phyloP scores from a whole-genome alignment of 2,888 invertebrate genomes.

The Pinctada fucata region DNA sequence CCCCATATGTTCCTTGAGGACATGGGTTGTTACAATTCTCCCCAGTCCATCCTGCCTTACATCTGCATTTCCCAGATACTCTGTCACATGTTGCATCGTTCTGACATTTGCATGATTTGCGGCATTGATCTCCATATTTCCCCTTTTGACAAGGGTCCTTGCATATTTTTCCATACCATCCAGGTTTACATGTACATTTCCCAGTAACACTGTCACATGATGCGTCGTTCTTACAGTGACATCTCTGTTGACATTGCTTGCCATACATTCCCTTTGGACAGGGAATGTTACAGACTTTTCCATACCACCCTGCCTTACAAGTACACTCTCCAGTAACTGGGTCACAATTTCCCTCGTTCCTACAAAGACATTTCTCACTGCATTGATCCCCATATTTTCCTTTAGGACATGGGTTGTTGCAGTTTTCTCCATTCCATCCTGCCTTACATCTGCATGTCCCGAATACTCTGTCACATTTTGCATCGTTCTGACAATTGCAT shows the following conservation, averaged over 20 bases:
- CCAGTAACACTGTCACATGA: conserved; percentile 66
- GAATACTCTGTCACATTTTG: too few relatives aligned
- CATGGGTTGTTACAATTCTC: conserved; percentile 76
- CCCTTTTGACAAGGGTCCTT: conserved; percentile 75
- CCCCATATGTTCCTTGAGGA: conserved; percentile 81
- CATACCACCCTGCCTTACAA: conserved; percentile 76
- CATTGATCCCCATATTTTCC: conserved; percentile 74
- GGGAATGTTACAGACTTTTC: conserved; percentile 61
- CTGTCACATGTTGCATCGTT: conserved; percentile 78
- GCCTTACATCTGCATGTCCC: too few relatives aligned
- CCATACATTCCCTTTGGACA: conserved; percentile 66
- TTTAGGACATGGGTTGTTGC: conserved; percentile 59
- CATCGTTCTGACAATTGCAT: too few relatives aligned
- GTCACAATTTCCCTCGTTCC: conserved; percentile 71
- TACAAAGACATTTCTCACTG: conserved; percentile 66
- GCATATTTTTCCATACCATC: conserved; percentile 67
- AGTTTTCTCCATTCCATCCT: too few relatives aligned
- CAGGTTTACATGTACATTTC: conserved; percentile 77
- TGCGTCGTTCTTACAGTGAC: conserved; percentile 64
- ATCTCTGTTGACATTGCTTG: conserved; percentile 54
- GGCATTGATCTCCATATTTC: conserved; percentile 77
- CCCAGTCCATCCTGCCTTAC: conserved; percentile 74
- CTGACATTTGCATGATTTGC: conserved; percentile 78
- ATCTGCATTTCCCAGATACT: conserved; percentile 76
- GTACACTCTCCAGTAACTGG: conserved; percentile 71